Evolutionary conservation across 2,888 invertebrate species (phyloP).

Genomic region (Himalopsyche japonica): DNA sequence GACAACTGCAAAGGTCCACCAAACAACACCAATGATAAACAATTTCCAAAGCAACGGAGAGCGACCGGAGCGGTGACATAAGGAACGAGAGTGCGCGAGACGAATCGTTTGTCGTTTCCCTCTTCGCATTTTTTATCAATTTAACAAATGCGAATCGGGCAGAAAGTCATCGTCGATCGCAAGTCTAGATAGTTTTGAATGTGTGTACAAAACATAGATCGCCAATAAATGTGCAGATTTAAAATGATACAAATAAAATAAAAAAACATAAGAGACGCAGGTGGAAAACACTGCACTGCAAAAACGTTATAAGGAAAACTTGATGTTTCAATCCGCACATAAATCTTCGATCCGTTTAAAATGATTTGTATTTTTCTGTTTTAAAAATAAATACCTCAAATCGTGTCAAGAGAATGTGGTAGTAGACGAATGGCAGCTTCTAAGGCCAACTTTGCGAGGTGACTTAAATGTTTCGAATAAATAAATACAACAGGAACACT

Average conservation of each 20-base stretch:
- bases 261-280: not conserved
- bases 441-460: not conserved
- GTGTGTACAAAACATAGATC: slow-evolving; percentile 9
- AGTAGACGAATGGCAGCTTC: not conserved
- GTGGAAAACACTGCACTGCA: not conserved
- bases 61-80: slow-evolving; percentile 1
- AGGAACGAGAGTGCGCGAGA: not conserved
- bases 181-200: not conserved
- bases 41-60: slow-evolving; percentile 26
- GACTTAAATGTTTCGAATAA: not conserved
- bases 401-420: slow-evolving; percentile 29
- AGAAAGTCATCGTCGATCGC: not conserved
- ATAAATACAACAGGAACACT: not conserved
- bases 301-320: not conserved
- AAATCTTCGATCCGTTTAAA: not conserved
- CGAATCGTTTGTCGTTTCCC: not conserved
- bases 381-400: slow-evolving; percentile 38
- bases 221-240: slow-evolving; percentile 12
- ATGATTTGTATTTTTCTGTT: slow-evolving; percentile 2
- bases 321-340: not conserved
- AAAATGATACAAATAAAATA: not conserved
- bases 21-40: slow-evolving; percentile 42
- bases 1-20: slow-evolving; percentile 47
- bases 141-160: not conserved
- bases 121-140: not conserved